Conservation (phyloP, 2,113 vertebrate genomes). For the Tretioscincus oriximinensis region DNA sequence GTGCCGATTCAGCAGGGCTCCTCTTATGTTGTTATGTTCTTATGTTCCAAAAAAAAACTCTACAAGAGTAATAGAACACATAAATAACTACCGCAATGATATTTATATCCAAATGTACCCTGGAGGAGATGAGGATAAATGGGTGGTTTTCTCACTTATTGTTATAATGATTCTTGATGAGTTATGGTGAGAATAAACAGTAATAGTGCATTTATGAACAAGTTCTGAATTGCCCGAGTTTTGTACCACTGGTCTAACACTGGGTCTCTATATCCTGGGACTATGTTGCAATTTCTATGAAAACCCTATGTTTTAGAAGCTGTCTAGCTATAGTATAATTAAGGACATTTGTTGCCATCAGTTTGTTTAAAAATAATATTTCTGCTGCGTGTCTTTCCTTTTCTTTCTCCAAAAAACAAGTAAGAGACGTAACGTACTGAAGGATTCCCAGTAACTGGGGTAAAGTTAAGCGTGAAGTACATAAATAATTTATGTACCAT, state of each 20-base stretch:
- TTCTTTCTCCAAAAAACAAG: background rate
- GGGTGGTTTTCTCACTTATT: background rate
- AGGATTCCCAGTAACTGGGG: background rate
- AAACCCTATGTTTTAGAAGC: no score
- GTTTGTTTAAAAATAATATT: background rate
- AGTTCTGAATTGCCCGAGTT: background rate
- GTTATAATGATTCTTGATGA: background rate
- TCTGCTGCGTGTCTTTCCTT: background rate
- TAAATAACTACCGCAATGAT: background rate
- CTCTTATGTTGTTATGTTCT: no score
- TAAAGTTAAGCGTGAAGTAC: constrained; percentile 7
- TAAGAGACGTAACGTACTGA: background rate
- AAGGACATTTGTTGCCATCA: background rate
- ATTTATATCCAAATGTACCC: background rate
- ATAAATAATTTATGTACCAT: constrained; percentile 2
- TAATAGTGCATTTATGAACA: background rate
- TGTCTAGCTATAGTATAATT: no score
- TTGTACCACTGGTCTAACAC: no score
- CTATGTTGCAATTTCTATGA: no score
- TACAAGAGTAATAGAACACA: background rate
- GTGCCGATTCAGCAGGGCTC: no score
- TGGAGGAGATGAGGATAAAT: background rate
- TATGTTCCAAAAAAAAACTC: no score
- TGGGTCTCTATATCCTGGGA: no score
- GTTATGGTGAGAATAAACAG: background rate